Evolutionary conservation across 2,797 vertebrate species (phyloP).

Genomic region (Lacerta viridis): DNA sequence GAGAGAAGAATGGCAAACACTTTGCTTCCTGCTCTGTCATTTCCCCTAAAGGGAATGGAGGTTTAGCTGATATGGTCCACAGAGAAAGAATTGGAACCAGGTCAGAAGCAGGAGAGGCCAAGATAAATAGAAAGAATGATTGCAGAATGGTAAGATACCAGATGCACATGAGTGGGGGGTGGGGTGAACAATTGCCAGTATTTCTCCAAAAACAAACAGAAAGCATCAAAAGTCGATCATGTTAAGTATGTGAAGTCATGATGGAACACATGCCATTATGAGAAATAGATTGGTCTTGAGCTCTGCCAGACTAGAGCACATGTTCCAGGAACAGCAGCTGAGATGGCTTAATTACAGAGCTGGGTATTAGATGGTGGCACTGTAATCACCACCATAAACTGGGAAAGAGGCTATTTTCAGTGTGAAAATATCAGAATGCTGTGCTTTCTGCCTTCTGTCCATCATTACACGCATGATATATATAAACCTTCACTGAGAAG

Average conservation of each 20-base stretch:
- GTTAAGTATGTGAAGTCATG: too few species aligned
- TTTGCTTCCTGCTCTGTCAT: neutral
- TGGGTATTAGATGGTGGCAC: neutral
- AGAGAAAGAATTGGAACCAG: neutral
- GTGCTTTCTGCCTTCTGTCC: neutral
- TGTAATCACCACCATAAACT: neutral
- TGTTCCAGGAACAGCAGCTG: neutral
- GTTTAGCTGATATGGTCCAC: neutral
- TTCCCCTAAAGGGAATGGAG: neutral
- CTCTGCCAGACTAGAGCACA: neutral
- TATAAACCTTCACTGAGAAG: conserved; percentile 3
- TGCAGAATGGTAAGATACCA: neutral
- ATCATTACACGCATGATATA: neutral
- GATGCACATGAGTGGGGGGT: neutral
- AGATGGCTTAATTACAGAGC: conserved; percentile 19
- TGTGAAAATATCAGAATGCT: neutral
- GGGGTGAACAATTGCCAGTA: neutral
- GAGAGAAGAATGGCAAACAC: neutral
- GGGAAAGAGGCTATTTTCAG: neutral
- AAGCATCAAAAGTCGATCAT: too few species aligned
- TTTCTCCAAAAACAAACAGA: neutral
- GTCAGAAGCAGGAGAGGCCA: neutral
- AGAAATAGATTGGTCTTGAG: neutral
- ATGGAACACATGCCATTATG: too few species aligned
- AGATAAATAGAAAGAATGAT: neutral